Evolutionary conservation across 1,140 invertebrate species (phyloP), one percentile per base, ranked within the genome.

Genomic region (Charaxes varanes): DNA sequence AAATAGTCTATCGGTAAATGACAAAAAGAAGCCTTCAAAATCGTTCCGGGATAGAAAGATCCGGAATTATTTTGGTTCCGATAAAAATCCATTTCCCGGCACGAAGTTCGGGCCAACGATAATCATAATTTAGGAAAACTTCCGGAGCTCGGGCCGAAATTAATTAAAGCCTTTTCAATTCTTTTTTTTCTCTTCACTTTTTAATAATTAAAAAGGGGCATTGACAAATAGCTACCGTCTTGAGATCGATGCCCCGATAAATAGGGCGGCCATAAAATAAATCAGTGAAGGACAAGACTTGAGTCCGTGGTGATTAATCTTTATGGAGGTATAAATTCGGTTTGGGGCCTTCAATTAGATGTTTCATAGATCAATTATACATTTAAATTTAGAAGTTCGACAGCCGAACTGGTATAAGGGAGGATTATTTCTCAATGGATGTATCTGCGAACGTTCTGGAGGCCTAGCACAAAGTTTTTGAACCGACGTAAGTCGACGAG

Each of bases 141-240:
- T 69, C 53, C 53, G 41, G 54, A 35, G 38, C 22, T 35, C 49
- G 50, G 45, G 38, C 45, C 55, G 51, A 58, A 73, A 76, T 77
- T 78, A 72, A 78, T 81, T 78, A 73, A 73, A 60, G 56, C 53
- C 62, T 66, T 69, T 64, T 65, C 54, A 60, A 62, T 69, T 74
- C 62, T 61, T 63, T 62, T 57, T 51, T 50, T 62, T 64, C n/a
- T n/a, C 49, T 50, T 43, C 33, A 54, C 56, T 64, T 80, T 76
- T 79, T 77, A 76, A 79, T 79, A 76, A 81, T 81, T 81, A 81
- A 71, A 54, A 58, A 47, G 55, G 58, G 57, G 61, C 70, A 81
- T 76, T 81, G 73, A 81, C 73, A 77, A 81, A 81, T 81, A 65
- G 72, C 71, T 69, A 64, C 68, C 52, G 66, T 53, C 54, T 42